Conservation (phyloP, 2,113 vertebrate genomes). For the Grammomys surdaster region DNA sequence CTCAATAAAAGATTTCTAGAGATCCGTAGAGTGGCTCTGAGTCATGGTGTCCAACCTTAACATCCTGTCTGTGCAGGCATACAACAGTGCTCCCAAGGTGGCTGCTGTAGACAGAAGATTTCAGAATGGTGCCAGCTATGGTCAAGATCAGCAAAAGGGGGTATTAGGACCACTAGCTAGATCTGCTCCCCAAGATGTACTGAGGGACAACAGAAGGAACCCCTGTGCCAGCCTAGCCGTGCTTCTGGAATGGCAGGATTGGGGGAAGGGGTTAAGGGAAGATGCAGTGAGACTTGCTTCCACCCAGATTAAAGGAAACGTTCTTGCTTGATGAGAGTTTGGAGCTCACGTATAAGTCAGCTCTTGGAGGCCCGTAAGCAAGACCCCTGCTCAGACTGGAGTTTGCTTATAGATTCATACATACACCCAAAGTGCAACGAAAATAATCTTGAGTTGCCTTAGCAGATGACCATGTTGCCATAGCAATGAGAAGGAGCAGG, state of each 20-base stretch:
- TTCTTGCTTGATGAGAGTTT: background rate
- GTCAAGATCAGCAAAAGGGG: background rate
- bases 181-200: fast-evolving
- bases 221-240: background rate
- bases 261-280: too few relatives aligned
- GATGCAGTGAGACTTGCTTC: background rate
- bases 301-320: background rate
- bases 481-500: background rate
- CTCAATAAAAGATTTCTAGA: background rate
- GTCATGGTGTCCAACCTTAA: fast-evolving
- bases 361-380: background rate
- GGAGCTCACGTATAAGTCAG: background rate
- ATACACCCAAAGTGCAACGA: background rate
- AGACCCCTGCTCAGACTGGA: background rate
- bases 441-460: background rate
- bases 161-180: fast-evolving
- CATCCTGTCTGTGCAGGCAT: fast-evolving
- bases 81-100: fast-evolving
- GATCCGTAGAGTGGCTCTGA: background rate
- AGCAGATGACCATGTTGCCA: background rate
- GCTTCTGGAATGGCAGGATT: too few relatives aligned
- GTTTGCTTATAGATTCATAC: background rate
- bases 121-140: fast-evolving
- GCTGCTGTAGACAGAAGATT: fast-evolving
- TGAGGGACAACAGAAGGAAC: background rate